These are phyloP conservation scores for Nixonia krombeini DNA, from an alignment of 1,140 invertebrate genomes.

Conservation along the genomic window DNA sequence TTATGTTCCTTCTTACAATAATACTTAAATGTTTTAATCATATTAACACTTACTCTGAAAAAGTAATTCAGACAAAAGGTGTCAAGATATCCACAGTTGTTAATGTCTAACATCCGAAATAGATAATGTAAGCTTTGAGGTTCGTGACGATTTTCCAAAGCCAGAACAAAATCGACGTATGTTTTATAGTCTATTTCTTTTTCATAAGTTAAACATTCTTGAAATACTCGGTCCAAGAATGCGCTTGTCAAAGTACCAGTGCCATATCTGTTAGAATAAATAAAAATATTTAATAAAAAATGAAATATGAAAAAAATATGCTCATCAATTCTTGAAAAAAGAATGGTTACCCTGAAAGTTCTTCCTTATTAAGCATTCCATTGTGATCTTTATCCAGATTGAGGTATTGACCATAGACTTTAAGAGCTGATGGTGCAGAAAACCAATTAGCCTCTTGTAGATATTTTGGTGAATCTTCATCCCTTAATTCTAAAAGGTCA, in stretches of 20 bases:
- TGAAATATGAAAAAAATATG: slow-evolving; percentile 29
- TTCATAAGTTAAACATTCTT: slow-evolving; percentile 95
- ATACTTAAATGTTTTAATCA: slow-evolving; percentile 3
- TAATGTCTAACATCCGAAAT: slow-evolving; percentile 93
- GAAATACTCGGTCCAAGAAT: slow-evolving; percentile 94
- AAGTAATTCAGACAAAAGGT: slow-evolving; percentile 94
- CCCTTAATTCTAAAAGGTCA: slow-evolving; percentile 87
- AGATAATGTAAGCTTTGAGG: slow-evolving; percentile 93
- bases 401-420: slow-evolving; percentile 94
- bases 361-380: slow-evolving; percentile 93
- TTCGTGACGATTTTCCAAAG: slow-evolving; percentile 92
- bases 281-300: neutral
- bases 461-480: slow-evolving; percentile 88
- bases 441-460: slow-evolving; percentile 95
- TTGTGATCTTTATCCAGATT: slow-evolving; percentile 96
- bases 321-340: slow-evolving; percentile 1
- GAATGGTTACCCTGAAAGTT: slow-evolving; percentile 80
- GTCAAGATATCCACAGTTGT: slow-evolving; percentile 89
- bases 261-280: slow-evolving; percentile 78
- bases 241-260: slow-evolving; percentile 92
- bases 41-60: slow-evolving; percentile 79
- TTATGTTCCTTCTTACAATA: no score
- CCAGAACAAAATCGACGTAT: slow-evolving; percentile 94
- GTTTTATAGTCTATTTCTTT: slow-evolving; percentile 99
- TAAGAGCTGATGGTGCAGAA: slow-evolving; percentile 89